Percentiles rank a stretch among this genome's conserved stretches.
Evolutionary conservation across 2,113 vertebrate genomes (phyloP).

Genomic region (Odocoileus virginianus): DNA sequence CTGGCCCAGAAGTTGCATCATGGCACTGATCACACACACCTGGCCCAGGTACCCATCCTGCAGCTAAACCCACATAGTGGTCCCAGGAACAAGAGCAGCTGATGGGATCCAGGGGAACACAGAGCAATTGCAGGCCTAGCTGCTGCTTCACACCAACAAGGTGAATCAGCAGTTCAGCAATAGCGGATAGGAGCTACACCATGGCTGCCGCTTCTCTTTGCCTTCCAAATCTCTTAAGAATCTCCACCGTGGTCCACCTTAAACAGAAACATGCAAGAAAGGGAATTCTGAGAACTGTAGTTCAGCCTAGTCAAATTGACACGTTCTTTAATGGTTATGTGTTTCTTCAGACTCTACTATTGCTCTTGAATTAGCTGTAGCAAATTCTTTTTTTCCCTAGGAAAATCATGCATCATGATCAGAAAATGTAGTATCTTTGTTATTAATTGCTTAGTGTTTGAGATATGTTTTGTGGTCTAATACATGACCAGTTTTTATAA

Average conservation of each 20-base stretch:
- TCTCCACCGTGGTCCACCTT: neutral
- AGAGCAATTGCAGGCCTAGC: neutral
- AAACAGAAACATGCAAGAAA: neutral
- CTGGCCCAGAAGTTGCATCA: neutral
- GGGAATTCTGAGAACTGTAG: neutral
- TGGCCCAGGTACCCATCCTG: neutral
- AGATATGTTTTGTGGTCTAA: neutral
- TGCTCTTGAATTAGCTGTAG: neutral
- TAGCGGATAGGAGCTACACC: neutral
- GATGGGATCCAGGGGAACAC: neutral
- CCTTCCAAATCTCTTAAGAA: neutral
- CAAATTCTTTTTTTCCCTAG: neutral
- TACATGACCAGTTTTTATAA: constrained; percentile 17
- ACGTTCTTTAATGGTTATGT: neutral
- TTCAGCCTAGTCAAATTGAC: neutral
- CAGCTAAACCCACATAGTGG: neutral
- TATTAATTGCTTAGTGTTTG: neutral
- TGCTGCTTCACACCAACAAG: neutral
- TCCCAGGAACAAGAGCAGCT: neutral
- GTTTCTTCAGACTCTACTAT: neutral
- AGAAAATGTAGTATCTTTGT: neutral
- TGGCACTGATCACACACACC: neutral
- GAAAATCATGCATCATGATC: neutral
- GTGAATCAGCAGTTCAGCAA: neutral
- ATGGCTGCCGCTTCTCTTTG: neutral